Evolutionary conservation across 2,797 vertebrate genomes (phyloP), one percentile per base, ranked within the genome.

Genomic region (Pseudochirops corinnae): DNA sequence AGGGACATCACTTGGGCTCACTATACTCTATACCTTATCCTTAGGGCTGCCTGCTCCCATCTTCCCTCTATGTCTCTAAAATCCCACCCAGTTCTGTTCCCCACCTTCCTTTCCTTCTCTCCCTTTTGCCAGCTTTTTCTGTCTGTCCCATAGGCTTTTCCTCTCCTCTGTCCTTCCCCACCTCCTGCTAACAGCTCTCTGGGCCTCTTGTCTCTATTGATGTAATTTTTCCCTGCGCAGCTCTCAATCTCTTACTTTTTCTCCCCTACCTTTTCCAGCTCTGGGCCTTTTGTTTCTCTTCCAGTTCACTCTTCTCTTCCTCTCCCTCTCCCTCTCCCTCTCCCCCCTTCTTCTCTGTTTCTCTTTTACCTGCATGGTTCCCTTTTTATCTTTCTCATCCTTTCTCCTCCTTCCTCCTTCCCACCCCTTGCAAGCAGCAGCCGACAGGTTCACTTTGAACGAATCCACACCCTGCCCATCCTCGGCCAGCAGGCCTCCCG

Each of bases 391-490:
- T 95, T 94, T 97, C 87, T 96, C 39, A 4, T 52, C 52, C 52
- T 52, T 46, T 46, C 46, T 55, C 55, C 50, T 55, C 33, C 52
- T 7, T 39, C 67, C 67, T 95, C 67, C n/a, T 97, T 96, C 96
- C 98, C 97, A 97, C 96, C 96, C 99, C 98, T 98, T 99, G 21
- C 39, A 26, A 46, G 74, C 39, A 99, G 99, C 99, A 99, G 99
- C 99, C 99, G 99, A 97, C 99, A 99, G 99, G 99, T 99, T 94
- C 99, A 98, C 98, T 99, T 99, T 99, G 99, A 99, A 97, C 99
- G 99, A 98, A 99, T 99, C 99, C 99, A 99, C 98, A 99, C 99
- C 92, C 99, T 99, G 98, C 99, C 99, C 74, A 96, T 99, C 98
- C 99, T 98, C 95, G 99, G 99, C 97, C 99, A 99, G 98, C 99